These are phyloP conservation scores for Meloidogyne exigua DNA, from an alignment of 1,140 invertebrate genomes.

Conservation along the genomic window DNA sequence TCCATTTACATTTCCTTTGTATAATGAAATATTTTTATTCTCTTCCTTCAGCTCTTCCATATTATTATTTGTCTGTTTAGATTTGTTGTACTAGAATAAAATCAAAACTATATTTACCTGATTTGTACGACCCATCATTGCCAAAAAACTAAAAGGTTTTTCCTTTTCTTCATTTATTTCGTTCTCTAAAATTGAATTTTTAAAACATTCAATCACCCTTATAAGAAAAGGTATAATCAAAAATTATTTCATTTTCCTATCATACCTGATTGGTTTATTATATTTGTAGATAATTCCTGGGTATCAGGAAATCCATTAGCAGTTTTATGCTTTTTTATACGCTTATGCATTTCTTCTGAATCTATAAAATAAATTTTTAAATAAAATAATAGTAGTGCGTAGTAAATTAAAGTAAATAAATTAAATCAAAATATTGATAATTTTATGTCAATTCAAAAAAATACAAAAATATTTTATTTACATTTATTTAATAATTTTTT, in stretches of 20 bases:
- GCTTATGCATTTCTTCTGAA: too few species aligned
- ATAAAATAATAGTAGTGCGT: neutral
- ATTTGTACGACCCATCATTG: neutral
- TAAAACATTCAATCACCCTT: neutral
- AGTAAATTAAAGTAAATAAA: neutral
- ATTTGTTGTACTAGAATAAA: neutral
- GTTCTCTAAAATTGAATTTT: constrained; percentile 30
- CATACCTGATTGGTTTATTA: too few species aligned
- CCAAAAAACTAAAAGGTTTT: constrained; percentile 11
- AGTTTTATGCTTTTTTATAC: too few species aligned
- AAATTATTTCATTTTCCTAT: too few species aligned
- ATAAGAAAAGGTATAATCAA: too few species aligned
- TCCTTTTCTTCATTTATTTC: neutral
- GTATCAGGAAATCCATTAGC: too few species aligned
- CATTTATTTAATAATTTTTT: neutral
- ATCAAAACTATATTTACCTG: neutral
- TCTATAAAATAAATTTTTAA: neutral
- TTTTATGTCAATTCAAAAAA: neutral
- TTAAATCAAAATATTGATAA: too few species aligned
- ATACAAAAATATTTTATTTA: neutral
- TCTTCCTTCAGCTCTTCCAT: neutral
- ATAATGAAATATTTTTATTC: constrained; percentile 6
- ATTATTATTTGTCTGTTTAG: neutral
- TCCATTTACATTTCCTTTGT: neutral
- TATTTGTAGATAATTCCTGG: too few species aligned